Base-by-base conservation (phyloP, 2,888 invertebrate species). In the Coenonympha arcania region DNA sequence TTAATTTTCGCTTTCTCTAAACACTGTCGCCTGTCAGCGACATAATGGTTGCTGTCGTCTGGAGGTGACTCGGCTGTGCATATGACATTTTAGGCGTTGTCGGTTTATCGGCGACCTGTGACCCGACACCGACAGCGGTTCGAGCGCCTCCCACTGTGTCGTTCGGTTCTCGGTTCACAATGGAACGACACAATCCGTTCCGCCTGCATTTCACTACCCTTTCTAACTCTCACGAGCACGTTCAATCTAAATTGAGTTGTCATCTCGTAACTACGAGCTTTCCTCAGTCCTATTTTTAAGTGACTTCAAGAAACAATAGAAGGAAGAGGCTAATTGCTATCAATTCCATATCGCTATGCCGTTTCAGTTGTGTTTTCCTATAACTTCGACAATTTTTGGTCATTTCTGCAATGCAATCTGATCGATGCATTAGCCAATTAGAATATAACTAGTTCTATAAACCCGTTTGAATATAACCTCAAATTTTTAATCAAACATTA, bases 161-260 rank as follows among this genome's bases (percentile, higher is more conserved):
- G 62, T 61, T n/a, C n/a, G n/a, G n/a, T n/a, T n/a, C n/a, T n/a
- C n/a, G n/a, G n/a, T n/a, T 69, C 61, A 73, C 73, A 76, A 73
- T 71, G 65, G 60, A 62, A 66, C 63, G 67, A 69, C 66, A 68
- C 66, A 64, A 76, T 82, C 68, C 64, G 79, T 77, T 79, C 73
- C 77, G 79, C 71, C 58, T 71, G 70, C 76, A 72, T 76, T 71
- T 78, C 71, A 69, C 73, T 69, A 69, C 67, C 68, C 69, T 70
- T 71, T 68, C 70, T 69, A 70, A 71, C 72, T 73, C 76, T 75
- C 73, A 67, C 73, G 65, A 60, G 57, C 64, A 60, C 65, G 65
- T 70, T 80, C 75, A 72, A 74, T 79, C 76, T 76, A 77, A 78
- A 82, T 81, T 76, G 77, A 76, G 73, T 71, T 76, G 79, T 81